Evolutionary conservation across 2,888 invertebrate genomes (phyloP).

Genomic region (Neoascia interrupta): DNA sequence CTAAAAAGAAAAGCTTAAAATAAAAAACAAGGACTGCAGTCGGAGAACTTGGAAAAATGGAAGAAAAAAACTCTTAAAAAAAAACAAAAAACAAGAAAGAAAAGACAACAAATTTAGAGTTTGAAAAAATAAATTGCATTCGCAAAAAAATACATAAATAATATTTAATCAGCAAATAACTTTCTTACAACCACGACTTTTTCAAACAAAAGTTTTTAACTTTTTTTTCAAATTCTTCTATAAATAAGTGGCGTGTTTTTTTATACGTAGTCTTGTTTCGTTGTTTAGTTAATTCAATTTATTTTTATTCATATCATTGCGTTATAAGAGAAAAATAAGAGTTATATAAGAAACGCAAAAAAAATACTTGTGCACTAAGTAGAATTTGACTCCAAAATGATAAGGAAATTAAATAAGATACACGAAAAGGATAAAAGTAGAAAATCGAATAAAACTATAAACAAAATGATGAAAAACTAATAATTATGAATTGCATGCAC

Average conservation of each 20-base stretch:
- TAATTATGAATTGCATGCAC: slow-evolving; percentile 27
- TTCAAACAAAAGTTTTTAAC: slow-evolving; percentile 29
- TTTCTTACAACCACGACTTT: slow-evolving; percentile 36
- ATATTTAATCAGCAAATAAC: slow-evolving; percentile 26
- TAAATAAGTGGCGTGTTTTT: slow-evolving; percentile 62
- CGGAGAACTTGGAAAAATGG: slow-evolving; percentile 23
- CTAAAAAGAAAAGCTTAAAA: background rate
- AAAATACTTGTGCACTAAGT: slow-evolving; percentile 55
- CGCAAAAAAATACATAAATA: slow-evolving; percentile 33
- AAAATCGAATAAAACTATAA: slow-evolving; percentile 37
- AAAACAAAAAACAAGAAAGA: slow-evolving; percentile 9
- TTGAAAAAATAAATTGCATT: slow-evolving; percentile 20
- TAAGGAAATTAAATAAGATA: slow-evolving; percentile 23
- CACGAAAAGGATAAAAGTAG: slow-evolving; percentile 10
- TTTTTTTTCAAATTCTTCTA: slow-evolving; percentile 44
- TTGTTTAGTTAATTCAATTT: slow-evolving; percentile 38
- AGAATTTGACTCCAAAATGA: slow-evolving; percentile 51
- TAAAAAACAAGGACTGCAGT: background rate
- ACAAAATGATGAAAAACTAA: background rate
- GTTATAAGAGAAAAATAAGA: slow-evolving; percentile 19
- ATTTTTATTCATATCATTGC: slow-evolving; percentile 46
- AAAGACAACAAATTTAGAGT: background rate
- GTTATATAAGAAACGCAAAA: slow-evolving; percentile 12
- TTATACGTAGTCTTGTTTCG: slow-evolving; percentile 42
- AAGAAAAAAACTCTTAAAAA: slow-evolving; percentile 25